Evolutionary conservation across 2,888 invertebrate species (phyloP), one percentile per base, ranked within the genome.

Genomic region (Gasteruption jaculator): DNA sequence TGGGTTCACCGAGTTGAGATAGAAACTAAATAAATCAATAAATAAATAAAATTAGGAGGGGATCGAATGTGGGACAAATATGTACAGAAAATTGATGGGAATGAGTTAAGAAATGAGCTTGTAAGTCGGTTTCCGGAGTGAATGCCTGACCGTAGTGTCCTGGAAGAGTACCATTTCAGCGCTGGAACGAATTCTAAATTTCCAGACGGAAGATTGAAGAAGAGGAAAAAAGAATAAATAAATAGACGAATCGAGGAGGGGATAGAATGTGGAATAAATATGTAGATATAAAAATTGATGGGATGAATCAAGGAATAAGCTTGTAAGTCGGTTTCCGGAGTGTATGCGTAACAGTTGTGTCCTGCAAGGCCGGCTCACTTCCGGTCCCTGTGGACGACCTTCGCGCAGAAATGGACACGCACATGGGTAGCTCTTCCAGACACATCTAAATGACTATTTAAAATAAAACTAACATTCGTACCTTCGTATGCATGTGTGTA

Each of bases 331-430:
- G 45, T 56, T 55, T 54, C 52, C 52, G 53, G 49, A 56, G 54
- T 54, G 53, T n/a, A n/a, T 57, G 59, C 59, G 57, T 58, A 60
- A 61, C 60, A 61, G 63, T 58, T n/a, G n/a, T 60, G 62, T 59
- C 54, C 56, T 52, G 57, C 68, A 68, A 67, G 68, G 68, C 60
- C 68, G 65, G 63, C 57, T 58, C 61, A 68, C 62, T 68, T 68
- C 68, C 68, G 68, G 65, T 63, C 56, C 54, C 53, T 50, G 50
- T 54, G 52, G 52, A 59, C 61, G 63, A 64, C 63, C 65, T 61
- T 63, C 67, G 60, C 54, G 62, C 63, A 60, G 63, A 64, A 65
- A 60, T 56, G 58, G 56, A 60, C 58, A 57, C 60, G 58, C 56
- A 55, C 60, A 56, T 56, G 53, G 46, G 49, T 39, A 42, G 43